Evolutionary conservation across 2,797 vertebrate genomes (phyloP).

Genomic region (Rhabdomys pumilio): DNA sequence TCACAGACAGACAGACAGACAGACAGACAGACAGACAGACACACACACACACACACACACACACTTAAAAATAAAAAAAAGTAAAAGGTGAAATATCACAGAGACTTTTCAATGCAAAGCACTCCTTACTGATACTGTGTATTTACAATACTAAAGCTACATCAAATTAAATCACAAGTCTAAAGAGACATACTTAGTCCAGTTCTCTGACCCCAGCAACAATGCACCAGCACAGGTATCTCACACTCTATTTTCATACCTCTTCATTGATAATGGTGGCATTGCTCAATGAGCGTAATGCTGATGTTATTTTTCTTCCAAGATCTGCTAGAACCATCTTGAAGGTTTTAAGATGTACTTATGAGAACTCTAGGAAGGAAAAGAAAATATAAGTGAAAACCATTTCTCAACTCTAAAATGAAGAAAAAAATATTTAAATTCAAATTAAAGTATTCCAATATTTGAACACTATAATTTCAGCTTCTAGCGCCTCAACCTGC

Average conservation of each 20-base stretch:
- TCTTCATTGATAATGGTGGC: constrained; percentile 99
- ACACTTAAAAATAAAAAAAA: not conserved
- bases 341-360: constrained; percentile 86
- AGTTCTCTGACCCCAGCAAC: not conserved
- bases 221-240: not conserved
- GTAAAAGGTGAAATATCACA: constrained; percentile 40
- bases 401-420: constrained; percentile 3
- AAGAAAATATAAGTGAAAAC: constrained; percentile 66
- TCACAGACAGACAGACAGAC: not conserved
- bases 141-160: constrained; percentile 27
- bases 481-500: constrained; percentile 12
- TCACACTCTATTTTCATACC: constrained; percentile 87
- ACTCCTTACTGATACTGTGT: constrained; percentile 22
- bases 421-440: constrained; percentile 62
- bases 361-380: constrained; percentile 77
- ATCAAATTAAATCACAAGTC: constrained; percentile 51
- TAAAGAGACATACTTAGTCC: not conserved
- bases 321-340: constrained; percentile 99
- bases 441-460: constrained; percentile 54
- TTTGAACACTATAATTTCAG: constrained; percentile 57
- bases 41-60: not conserved
- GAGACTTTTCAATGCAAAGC: constrained; percentile 26
- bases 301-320: constrained; percentile 98
- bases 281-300: constrained; percentile 98
- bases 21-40: not conserved